phyloP scores from a whole-genome alignment of 2,113 vertebrate genomes.

The Rhabdornis inornatus region DNA sequence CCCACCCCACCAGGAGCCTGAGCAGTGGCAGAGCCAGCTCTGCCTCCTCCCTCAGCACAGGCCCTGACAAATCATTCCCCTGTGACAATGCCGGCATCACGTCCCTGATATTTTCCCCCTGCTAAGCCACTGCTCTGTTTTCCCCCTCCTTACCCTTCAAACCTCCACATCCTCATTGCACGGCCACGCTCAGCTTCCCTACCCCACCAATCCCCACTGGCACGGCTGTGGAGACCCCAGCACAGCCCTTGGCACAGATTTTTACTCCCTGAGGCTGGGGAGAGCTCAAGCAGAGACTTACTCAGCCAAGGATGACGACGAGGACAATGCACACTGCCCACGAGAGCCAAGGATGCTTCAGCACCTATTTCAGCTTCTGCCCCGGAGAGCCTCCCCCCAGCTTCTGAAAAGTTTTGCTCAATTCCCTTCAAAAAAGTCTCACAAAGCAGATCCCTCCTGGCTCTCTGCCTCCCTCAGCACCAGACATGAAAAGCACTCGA shows the following conservation, averaged over 20 bases:
- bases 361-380: background rate
- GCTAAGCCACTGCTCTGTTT: background rate
- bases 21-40: fast-evolving
- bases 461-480: background rate
- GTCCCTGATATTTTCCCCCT: background rate
- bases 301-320: background rate
- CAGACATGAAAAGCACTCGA: slow-evolving; percentile 39
- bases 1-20: fast-evolving
- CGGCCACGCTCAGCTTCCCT: background rate
- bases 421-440: background rate
- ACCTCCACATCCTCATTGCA: fast-evolving
- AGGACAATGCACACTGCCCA: background rate
- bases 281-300: slow-evolving; percentile 1
- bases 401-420: background rate
- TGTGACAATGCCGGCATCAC: background rate
- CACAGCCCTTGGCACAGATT: background rate
- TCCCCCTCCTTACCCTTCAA: background rate
- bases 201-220: background rate
- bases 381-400: background rate
- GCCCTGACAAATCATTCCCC: background rate
- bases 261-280: background rate
- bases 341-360: slow-evolving; percentile 6
- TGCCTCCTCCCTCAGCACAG: background rate
- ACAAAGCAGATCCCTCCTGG: slow-evolving; percentile 4
- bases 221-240: background rate